Evolutionary conservation across 2,888 invertebrate genomes (phyloP).

Genomic region (Eudemis profundana): DNA sequence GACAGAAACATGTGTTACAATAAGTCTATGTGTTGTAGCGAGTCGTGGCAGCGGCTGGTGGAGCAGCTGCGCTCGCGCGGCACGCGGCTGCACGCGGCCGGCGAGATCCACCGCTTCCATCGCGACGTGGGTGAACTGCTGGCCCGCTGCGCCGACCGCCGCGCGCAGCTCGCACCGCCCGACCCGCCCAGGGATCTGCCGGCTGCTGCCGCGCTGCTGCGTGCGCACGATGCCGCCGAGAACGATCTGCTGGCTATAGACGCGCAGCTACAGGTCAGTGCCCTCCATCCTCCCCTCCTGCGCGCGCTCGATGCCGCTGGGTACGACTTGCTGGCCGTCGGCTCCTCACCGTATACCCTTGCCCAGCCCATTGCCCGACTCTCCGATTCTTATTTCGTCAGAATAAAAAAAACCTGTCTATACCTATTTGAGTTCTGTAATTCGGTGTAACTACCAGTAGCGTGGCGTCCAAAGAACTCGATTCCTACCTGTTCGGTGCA

Average conservation of each 20-base stretch:
- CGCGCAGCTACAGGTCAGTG: constrained; percentile 90
- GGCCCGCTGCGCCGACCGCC: constrained; percentile 94
- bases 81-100: constrained; percentile 95
- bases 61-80: constrained; percentile 95
- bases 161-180: constrained; percentile 93
- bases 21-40: constrained; percentile 70
- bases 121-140: constrained; percentile 96
- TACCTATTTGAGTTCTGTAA: too few species aligned
- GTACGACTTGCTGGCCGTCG: too few species aligned
- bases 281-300: neutral
- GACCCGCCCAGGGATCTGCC: constrained; percentile 90
- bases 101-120: constrained; percentile 98
- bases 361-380: too few species aligned
- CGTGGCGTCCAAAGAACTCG: too few species aligned
- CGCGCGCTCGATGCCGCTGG: too few species aligned
- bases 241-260: constrained; percentile 95
- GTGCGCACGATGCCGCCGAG: constrained; percentile 96
- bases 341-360: too few species aligned
- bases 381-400: too few species aligned
- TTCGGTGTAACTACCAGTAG: too few species aligned
- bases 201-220: constrained; percentile 91
- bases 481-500: too few species aligned
- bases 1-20: too few species aligned
- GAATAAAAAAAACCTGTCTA: too few species aligned
- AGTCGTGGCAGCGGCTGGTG: constrained; percentile 94